phyloP scores from a whole-genome alignment of 2,113 vertebrate genomes.

The Thinocorus orbignyianus region DNA sequence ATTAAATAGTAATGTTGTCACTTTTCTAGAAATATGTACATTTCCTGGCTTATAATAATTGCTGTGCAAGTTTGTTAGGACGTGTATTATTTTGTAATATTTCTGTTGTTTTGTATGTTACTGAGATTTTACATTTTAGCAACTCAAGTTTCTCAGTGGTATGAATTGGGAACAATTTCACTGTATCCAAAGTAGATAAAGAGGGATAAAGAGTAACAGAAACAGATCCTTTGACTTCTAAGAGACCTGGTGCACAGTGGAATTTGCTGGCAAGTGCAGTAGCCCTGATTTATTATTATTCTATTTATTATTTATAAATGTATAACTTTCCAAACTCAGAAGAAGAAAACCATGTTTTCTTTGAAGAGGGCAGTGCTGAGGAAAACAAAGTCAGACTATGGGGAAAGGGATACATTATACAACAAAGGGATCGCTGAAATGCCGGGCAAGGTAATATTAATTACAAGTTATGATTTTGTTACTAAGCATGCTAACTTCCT shows the following conservation, averaged over 20 bases:
- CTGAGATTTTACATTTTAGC: background rate
- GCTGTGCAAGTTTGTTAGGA: background rate
- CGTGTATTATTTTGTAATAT: background rate
- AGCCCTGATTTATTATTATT: slow-evolving; percentile 42
- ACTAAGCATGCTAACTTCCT: background rate
- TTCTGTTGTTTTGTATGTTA: background rate
- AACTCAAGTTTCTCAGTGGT: background rate
- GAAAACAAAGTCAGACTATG: slow-evolving; percentile 27
- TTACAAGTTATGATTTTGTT: background rate
- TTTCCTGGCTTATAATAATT: background rate
- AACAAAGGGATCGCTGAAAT: slow-evolving; percentile 37
- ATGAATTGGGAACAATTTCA: background rate
- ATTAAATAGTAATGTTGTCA: background rate
- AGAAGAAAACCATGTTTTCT: slow-evolving; percentile 1
- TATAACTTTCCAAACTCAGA: slow-evolving; percentile 33
- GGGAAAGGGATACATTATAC: slow-evolving; percentile 38
- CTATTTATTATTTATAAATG: slow-evolving; percentile 60
- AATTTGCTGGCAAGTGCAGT: slow-evolving; percentile 14
- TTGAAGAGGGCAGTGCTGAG: slow-evolving; percentile 41
- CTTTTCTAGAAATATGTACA: background rate
- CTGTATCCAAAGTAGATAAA: background rate
- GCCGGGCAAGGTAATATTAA: background rate
- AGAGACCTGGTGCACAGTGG: background rate
- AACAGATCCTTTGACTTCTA: background rate
- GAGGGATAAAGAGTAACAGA: background rate